A percentile compares a stretch with the other conserved stretches of the same genome.
Conservation (phyloP, 2,113 vertebrate species). For the Phalacrocorax brasilianus region DNA sequence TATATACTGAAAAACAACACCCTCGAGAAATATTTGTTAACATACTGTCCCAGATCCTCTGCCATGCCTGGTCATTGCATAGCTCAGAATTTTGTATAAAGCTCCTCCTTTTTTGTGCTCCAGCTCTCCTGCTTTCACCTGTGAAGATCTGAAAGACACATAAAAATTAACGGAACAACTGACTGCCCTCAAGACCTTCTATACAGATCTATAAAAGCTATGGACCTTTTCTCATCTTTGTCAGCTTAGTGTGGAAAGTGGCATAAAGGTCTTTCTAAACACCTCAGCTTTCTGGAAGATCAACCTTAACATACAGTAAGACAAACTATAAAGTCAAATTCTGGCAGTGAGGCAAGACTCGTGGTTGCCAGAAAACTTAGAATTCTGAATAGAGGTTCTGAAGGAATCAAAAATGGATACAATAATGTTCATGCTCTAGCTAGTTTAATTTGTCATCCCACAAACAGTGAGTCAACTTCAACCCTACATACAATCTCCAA, state of each 20-base stretch:
- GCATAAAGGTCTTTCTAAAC: neutral
- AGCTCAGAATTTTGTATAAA: neutral
- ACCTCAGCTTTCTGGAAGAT: neutral
- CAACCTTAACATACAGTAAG: neutral
- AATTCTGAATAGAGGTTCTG: neutral
- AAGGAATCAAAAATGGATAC: neutral
- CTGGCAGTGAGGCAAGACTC: neutral
- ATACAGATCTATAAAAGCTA: neutral
- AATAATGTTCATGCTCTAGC: neutral
- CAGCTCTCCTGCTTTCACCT: neutral
- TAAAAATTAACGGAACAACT: neutral
- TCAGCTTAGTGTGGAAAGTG: neutral
- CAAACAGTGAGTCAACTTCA: neutral
- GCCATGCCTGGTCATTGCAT: neutral
- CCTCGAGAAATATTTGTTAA: neutral
- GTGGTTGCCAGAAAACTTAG: neutral
- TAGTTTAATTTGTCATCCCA: neutral
- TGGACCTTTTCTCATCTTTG: neutral
- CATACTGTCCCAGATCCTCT: neutral
- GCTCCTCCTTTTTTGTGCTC: neutral
- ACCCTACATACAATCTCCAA: fast-evolving
- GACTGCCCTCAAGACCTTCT: neutral
- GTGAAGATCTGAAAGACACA: neutral
- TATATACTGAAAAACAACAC: neutral
- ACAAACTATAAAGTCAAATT: neutral